Evolutionary conservation across 2,113 vertebrate genomes (phyloP), one percentile per base, ranked within the genome.

Genomic region (Pelecanoides urinatrix): DNA sequence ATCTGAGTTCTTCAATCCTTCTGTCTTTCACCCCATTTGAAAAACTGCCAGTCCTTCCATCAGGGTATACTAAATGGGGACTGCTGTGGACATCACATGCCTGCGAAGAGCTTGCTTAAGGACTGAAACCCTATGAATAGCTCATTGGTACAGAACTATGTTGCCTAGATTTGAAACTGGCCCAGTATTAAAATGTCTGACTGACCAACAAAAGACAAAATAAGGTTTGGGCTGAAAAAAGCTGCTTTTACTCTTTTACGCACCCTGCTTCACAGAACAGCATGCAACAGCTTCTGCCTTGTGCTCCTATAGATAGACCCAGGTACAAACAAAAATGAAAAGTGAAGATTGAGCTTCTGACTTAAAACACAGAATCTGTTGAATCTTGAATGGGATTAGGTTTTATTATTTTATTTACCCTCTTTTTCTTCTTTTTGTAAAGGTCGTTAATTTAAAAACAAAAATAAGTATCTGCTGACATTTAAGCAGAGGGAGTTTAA

Each of bases 401-500:
- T 86, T 96, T 68, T 79, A 90, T 72, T 25, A 55, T 94, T 96
- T 83, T 86, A 93, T 92, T 96, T 91, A 92, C 61, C 40, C 27
- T 50, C 87, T 75, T 86, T 45, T 86, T 83, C 20, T 89, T 93
- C 17, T 89, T 65, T 68, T 63, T 42, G 40, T 89, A 88, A 86
- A 96, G 79, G 65, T 95, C 30, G 19, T 61, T 61, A 75, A 91
- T 83, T 84, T 66, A 30, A 59, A 93, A 76, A 13, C 23, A 85
- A 82, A 90, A 93, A 8, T n/a, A 95, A 90, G 76, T 68, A 77
- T 71, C 92, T 96, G 83, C 47, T 73, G 50, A 95, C 42, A 90
- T 94, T 97, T 91, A 92, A 94, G 83, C 90, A 93, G 88, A 80
- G 56, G 8, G 65, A 91, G 86, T 96, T 98, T 89, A 96, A 82